Evolutionary conservation across 2,113 vertebrate genomes (phyloP).

Genomic region (Coptodon bakossiorum): DNA sequence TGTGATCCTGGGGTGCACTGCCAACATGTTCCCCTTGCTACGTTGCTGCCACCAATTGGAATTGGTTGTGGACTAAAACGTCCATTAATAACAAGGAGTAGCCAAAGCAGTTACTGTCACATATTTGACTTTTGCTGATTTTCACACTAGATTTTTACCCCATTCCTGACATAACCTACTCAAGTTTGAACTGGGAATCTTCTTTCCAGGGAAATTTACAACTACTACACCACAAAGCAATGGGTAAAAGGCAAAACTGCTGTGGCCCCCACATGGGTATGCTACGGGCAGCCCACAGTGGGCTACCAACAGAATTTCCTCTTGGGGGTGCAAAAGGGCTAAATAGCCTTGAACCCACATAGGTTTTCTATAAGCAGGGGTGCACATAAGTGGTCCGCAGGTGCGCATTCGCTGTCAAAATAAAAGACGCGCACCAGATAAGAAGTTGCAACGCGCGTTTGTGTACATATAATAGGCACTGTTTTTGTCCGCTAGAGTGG

Average conservation of each 20-base stretch:
- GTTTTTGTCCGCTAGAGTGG: too few relatives aligned
- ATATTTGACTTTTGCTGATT: background rate
- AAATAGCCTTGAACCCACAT: too few relatives aligned
- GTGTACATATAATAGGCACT: too few relatives aligned
- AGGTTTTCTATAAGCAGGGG: too few relatives aligned
- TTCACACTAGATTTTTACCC: background rate
- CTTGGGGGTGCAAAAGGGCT: too few relatives aligned
- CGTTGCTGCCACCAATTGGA: background rate
- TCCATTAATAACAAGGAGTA: background rate
- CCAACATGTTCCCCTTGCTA: background rate
- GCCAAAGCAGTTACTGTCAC: background rate
- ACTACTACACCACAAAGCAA: background rate
- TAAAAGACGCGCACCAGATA: too few relatives aligned
- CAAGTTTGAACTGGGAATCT: background rate
- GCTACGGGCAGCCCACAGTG: background rate
- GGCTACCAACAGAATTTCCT: background rate
- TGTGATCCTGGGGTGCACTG: background rate
- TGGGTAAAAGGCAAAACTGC: background rate
- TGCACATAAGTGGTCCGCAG: too few relatives aligned
- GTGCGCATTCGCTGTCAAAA: too few relatives aligned
- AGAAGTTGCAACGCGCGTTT: too few relatives aligned
- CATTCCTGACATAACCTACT: background rate
- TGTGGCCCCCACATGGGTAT: background rate
- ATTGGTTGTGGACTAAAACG: rapidly evolving
- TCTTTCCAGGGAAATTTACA: background rate